These are phyloP conservation scores for Lepisosteus oculatus DNA, from an alignment of 2,113 vertebrate genomes.

Conservation along the genomic window DNA sequence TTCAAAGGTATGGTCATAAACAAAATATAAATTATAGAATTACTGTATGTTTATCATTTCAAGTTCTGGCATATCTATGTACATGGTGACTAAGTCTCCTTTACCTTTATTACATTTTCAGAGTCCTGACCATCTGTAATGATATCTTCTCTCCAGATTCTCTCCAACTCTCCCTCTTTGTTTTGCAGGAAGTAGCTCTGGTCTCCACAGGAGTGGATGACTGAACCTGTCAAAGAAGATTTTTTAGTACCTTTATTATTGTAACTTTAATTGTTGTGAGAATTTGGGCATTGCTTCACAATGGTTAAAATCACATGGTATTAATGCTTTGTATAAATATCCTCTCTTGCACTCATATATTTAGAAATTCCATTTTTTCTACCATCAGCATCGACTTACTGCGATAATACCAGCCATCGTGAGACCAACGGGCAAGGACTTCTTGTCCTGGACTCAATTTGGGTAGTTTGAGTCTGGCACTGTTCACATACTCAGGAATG, in stretches of 20 bases:
- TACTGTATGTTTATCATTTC: too few relatives aligned
- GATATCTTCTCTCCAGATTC: constrained; percentile 29
- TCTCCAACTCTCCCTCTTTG: constrained; percentile 22
- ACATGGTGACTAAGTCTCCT: background rate
- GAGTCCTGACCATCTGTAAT: constrained; percentile 26
- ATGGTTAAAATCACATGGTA: too few relatives aligned
- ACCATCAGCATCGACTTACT: constrained; percentile 15
- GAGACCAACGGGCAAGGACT: constrained; percentile 24
- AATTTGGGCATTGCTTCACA: too few relatives aligned
- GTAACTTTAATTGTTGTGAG: too few relatives aligned
- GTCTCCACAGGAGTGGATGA: constrained; percentile 33
- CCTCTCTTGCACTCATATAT: too few relatives aligned
- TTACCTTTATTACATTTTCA: constrained; percentile 29
- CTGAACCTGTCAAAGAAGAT: constrained; percentile 9
- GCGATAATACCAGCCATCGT: constrained; percentile 32
- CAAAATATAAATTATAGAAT: background rate
- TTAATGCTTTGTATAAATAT: too few relatives aligned
- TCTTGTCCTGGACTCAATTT: constrained; percentile 21
- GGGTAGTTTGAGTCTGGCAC: constrained; percentile 6
- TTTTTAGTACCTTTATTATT: background rate
- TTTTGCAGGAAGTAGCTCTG: constrained; percentile 30
- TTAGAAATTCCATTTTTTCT: background rate
- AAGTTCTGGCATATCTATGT: too few relatives aligned
- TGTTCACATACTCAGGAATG: constrained; percentile 10
- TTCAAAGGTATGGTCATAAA: background rate